Evolutionary conservation across 2,113 vertebrate species (phyloP).

Genomic region (Calonectris borealis): DNA sequence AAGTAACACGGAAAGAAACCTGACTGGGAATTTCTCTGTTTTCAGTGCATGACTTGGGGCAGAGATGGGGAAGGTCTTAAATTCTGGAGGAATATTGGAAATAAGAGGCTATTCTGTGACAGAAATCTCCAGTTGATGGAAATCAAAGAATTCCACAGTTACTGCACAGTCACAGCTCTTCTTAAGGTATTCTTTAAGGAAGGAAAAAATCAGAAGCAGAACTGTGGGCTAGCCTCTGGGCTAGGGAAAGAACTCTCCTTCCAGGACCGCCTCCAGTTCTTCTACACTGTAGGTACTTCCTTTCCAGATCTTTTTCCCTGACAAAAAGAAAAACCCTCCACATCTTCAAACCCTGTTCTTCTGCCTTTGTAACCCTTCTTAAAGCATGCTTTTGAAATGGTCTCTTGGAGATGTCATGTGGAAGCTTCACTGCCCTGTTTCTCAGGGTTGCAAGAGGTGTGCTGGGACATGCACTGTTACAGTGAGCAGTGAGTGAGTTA

Average conservation of each 20-base stretch:
- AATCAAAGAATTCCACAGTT: background rate
- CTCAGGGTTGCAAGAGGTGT: background rate
- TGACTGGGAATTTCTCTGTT: background rate
- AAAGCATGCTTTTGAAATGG: background rate
- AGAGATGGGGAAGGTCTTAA: background rate
- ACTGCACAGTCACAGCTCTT: background rate
- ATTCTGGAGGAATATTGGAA: background rate
- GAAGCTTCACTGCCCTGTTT: background rate
- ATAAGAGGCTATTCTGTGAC: background rate
- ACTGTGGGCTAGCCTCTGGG: background rate
- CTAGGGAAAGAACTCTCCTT: background rate
- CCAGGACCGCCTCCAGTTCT: background rate
- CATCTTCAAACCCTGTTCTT: background rate
- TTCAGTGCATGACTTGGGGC: background rate
- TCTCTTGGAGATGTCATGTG: background rate
- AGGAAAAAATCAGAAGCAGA: background rate
- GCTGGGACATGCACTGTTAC: accelerated
- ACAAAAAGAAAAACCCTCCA: background rate
- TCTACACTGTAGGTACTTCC: background rate
- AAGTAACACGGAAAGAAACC: background rate
- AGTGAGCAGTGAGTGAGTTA: background rate
- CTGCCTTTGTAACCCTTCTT: background rate
- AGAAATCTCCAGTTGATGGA: background rate
- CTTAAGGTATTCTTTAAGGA: background rate
- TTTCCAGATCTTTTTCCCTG: background rate